These are phyloP conservation scores for Sphaeramia orbicularis DNA, from an alignment of 2,797 vertebrate genomes.

Conservation along the genomic window DNA sequence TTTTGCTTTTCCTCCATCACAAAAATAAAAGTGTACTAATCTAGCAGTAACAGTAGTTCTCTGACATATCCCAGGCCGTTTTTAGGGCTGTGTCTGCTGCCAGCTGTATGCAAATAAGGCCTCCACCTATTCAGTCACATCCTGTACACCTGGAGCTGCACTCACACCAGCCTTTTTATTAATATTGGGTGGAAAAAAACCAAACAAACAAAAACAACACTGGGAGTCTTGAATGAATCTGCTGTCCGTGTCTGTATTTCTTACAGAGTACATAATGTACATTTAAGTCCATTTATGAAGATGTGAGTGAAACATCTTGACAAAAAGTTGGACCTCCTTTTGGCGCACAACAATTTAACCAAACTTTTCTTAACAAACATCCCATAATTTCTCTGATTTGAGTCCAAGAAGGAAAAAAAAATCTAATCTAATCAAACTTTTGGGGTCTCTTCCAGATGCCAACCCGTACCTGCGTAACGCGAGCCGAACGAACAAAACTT, in stretches of 20 bases:
- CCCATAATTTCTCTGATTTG: constrained; percentile 8
- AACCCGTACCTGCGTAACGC: constrained; percentile 98
- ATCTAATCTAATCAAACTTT: too few relatives aligned
- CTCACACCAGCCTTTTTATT: constrained; percentile 15
- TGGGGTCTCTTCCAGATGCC: constrained; percentile 76
- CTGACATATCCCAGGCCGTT: constrained; percentile 11
- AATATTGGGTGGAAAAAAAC: background rate
- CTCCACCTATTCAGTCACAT: constrained; percentile 26
- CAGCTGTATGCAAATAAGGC: constrained; percentile 78
- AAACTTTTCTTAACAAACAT: background rate
- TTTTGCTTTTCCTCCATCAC: too few relatives aligned
- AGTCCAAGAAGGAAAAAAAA: too few relatives aligned
- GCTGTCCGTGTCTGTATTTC: background rate
- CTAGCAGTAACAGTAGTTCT: background rate
- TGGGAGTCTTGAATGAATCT: background rate
- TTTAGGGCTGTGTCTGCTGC: constrained; percentile 32
- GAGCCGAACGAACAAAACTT: constrained; percentile 99
- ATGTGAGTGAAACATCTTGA: background rate
- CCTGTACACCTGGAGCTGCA: constrained; percentile 43
- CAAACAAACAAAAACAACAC: too few relatives aligned
- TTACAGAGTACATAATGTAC: too few relatives aligned
- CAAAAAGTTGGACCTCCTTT: background rate
- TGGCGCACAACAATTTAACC: background rate
- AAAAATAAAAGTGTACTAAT: too few relatives aligned
- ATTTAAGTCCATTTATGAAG: background rate